Evolutionary conservation across 2,797 vertebrate genomes (phyloP), one percentile per base, ranked within the genome.

Genomic region (Brachymystax lenok): DNA sequence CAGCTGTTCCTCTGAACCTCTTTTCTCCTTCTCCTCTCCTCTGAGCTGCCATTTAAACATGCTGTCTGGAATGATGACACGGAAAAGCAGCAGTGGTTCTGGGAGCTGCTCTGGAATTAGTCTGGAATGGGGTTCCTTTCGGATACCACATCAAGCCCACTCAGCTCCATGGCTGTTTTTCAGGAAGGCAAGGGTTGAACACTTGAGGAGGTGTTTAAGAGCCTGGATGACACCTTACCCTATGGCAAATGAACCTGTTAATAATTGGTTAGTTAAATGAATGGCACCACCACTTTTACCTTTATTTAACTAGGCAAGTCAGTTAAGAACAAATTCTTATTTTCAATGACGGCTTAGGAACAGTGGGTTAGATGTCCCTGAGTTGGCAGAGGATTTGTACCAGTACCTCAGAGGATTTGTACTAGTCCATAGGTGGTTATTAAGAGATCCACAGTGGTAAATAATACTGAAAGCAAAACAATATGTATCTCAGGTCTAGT

Each of bases 51-150:
- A 81, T 90, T 90, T 88, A 86, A 87, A 86, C 78, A 89, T 85
- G 84, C 84, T 80, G 71, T 88, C 76, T 46, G 61, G 70, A 82
- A 79, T 91, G 90, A 93, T 91, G 85, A 86, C 76, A 87, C 91
- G 90, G 88, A 91, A 93, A 89, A 90, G 87, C 86, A 86, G 73
- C 77, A 70, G 84, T 6, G 85, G 86, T 87, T 92, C 87, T 80
- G 81, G 79, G 74, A 91, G 73, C 76, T 63, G 79, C 80, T 86
- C 76, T 61, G 74, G 79, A 88, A 82, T 83, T 84, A 71, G 79
- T 83, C 59, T 72, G 77, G 81, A 85, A 77, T 78, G 75, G 77
- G 75, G 81, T 77, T 79, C 67, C 77, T 77, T 73, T 14, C 73
- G 69, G 70, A 78, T 76, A 82, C 73, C 74, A 82, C 79, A 78